Percentiles rank a stretch among this genome's conserved stretches.
phyloP scores from a whole-genome alignment of 35 echinoderm and acorn worm species.

The Chiridota heheva region DNA sequence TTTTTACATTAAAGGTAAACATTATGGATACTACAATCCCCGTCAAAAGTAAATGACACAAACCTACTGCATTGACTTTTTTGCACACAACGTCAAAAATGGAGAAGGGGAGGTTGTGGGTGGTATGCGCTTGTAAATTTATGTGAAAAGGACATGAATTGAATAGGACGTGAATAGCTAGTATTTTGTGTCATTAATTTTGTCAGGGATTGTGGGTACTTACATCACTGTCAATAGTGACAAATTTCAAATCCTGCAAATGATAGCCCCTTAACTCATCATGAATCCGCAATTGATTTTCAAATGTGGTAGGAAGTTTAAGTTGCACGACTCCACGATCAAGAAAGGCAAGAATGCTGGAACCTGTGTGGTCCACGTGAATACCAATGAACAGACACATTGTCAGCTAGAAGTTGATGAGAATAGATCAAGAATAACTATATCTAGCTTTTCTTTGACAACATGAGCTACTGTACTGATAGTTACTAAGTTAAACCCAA shows the following conservation, averaged over 20 bases:
- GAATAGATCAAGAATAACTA: background rate
- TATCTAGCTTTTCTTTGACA: background rate
- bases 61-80: no score
- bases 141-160: no score
- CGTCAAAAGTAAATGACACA: no score
- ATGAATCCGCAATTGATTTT: no score
- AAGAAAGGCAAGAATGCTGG: constrained; percentile 45
- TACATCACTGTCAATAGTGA: constrained; percentile 8
- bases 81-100: no score
- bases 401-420: constrained; percentile 53
- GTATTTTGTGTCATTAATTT: no score
- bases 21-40: no score
- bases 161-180: no score
- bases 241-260: background rate
- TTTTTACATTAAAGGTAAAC: no score
- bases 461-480: background rate
- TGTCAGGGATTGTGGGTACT: no score
- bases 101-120: no score
- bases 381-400: constrained; percentile 46
- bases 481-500: background rate
- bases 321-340: constrained; percentile 38
- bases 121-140: no score
- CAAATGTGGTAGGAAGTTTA: constrained; percentile 1
- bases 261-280: constrained; percentile 7
- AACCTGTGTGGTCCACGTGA: constrained; percentile 62